Base-by-base conservation (phyloP, 2,888 invertebrate species). In the Metallyticus violacea region DNA sequence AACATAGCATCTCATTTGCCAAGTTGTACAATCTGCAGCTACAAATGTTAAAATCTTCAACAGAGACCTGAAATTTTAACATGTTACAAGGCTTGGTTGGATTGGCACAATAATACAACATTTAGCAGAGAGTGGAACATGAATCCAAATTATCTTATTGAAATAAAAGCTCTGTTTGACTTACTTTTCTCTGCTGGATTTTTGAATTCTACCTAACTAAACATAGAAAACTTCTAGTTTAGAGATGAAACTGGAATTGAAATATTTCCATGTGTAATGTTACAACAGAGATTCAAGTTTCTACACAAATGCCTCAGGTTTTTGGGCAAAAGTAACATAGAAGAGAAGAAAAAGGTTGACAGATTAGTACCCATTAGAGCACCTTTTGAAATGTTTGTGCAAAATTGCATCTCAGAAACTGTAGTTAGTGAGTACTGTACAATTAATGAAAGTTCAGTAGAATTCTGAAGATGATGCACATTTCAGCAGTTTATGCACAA, bases 401-500 rank as follows among this genome's bases (percentile, higher is more conserved):
- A 26, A 26, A 81, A 29, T 7, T 87, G 77, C 79, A n/a, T 77
- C 7, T 26, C 82, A 26, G 25, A 27, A 62, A 77, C 7, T 27
- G 29, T 22, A 9, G 30, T 85, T 15, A 7, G 78, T 7, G 79
- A 85, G 62, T 82, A 85, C 28, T 77, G 40, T 6, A 87, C 83
- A 0, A 79, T 87, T 15, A 82, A 87, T 83, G 85, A 87, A 81
- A 85, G 78, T 78, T 26, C 85, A 15, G 85, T 78, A 80, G 26
- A n/a, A 26, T 83, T 87, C n/a, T 22, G 80, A 25, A 79, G 86
- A 27, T 25, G 40, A 27, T 86, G 80, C 29, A 30, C 27, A 7
- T 87, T 82, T 62, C 28, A 27, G 6, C 28, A 82, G 25, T 83
- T 83, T 76, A 83, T 85, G 25, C 26, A 30, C 29, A 62, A 26